Evolutionary conservation across 2,113 vertebrate species (phyloP), one percentile per base, ranked within the genome.

Genomic region (Odontophorus gujanensis): DNA sequence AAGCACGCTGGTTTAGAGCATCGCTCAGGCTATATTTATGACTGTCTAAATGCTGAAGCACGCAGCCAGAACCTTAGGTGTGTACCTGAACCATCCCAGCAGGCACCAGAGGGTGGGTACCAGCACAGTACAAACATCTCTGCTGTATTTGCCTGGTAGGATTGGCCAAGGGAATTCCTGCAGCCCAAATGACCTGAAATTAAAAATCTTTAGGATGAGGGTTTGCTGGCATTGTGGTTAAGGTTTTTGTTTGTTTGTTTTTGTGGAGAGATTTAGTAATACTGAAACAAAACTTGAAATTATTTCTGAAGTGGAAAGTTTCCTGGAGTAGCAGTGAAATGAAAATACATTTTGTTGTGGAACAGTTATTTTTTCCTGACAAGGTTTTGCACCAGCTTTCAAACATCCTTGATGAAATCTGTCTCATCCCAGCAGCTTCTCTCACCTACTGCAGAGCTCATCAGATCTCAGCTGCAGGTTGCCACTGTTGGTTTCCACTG

Each of bases 51-150:
- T 0, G 48, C 89, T 91, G 65, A 57, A 87, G 65, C 47, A 28
- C 57, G 42, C 59, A 91, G 75, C 45, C 36, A 61, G 58, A 58
- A 89, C 63, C 67, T 89, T 5, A 40, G 66, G 63, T 82, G 67
- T 80, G 71, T 79, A 87, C 58, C 81, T 50, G 59, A 25, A 80
- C 82, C 82, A 91, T 78, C 81, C 74, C 62, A 26, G 1, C 20
- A 10, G 22, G 76, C 34, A 15, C 66, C 63, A 68, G 15, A 28
- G 51, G n/a, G 38, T 53, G 51, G 26, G 15, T 53, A 53, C 26
- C 26, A 17, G 51, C 51, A 53, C 24, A 9, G 3, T 3, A 1
- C 43, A 13, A 51, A 13, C 38, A 36, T 3, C 74, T 51, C 25
- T 0, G 9, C 25, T 87, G 53, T 26, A 7, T 32, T 51, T 12